Evolutionary conservation across 2,113 vertebrate species (phyloP), one percentile per base, ranked within the genome.

Genomic region (Limanda limanda): DNA sequence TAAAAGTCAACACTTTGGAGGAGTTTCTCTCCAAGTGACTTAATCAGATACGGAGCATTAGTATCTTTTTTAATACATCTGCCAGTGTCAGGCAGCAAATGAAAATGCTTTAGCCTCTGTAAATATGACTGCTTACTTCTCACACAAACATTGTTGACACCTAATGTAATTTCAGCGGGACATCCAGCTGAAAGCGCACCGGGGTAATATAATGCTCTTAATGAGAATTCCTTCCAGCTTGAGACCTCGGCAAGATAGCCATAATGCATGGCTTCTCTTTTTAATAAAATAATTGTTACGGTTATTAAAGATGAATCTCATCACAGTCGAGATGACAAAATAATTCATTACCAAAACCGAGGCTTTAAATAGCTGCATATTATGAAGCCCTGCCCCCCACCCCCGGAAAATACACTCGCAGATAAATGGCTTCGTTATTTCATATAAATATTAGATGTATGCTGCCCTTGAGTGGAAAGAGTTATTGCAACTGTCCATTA

Each of bases 221-320:
- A 95, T 94, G 93, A 94, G 92, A 95, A 94, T 93, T 84, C 88
- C 90, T 92, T 85, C 86, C 88, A 90, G 82, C 86, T 89, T 82
- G 78, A 94, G 91, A 92, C 92, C 93, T 91, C 73, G 81, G 72
- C 12, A 71, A 92, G 92, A 95, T 93, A 93, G 92, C 93, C 91
- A 81, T 93, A 94, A 93, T 91, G 91, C 89, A 92, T 86, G 78
- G 88, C 91, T 91, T 91, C 90, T 90, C 88, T 88, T 92, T 94
- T 94, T 92, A 93, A 94, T 94, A 94, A 94, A 94, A 94, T 94
- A 94, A 94, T 93, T 94, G 92, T 94, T 93, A 92, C 92, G 89
- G 93, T 95, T 95, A 94, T 94, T 94, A 94, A 95, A 94, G 94
- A 94, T 93, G 89, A 95, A 94, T 94, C 93, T 94, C 93, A 94